Percentiles rank a stretch among this genome's conserved stretches.
Conservation (phyloP, 2,888 invertebrate genomes). For the Pollenia angustigena region DNA sequence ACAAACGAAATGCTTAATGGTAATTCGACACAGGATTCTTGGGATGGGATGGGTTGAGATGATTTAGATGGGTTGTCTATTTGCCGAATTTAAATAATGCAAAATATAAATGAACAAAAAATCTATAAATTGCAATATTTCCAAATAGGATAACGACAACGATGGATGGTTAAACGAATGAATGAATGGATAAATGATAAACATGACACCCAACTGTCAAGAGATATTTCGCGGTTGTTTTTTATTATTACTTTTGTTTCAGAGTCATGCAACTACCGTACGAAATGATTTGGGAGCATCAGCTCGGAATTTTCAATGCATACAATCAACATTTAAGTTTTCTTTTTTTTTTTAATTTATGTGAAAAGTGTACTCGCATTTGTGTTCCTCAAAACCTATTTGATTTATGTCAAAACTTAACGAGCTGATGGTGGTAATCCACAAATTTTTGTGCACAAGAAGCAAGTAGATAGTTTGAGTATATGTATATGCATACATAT, state of each 20-base stretch:
- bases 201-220: constrained; percentile 85
- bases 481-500: neutral
- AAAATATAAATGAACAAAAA: constrained; percentile 70
- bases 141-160: constrained; percentile 82
- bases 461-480: neutral
- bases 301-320: constrained; percentile 11
- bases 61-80: constrained; percentile 79
- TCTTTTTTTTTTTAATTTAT: constrained; percentile 13
- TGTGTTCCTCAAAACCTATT: constrained; percentile 78
- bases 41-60: constrained; percentile 71
- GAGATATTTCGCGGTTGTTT: constrained; percentile 84
- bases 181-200: constrained; percentile 79
- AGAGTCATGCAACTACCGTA: constrained; percentile 41
- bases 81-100: constrained; percentile 74
- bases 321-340: constrained; percentile 27
- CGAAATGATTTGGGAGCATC: constrained; percentile 67
- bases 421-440: constrained; percentile 72
- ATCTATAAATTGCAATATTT: constrained; percentile 83
- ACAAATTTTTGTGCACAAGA: constrained; percentile 29
- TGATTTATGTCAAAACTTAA: constrained; percentile 84
- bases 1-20: constrained; percentile 79
- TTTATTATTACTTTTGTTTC: constrained; percentile 77
- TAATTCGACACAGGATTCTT: constrained; percentile 81
- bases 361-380: constrained; percentile 74
- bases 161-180: constrained; percentile 66